Base-by-base conservation (phyloP, 64 coral and sea anemone genomes). In the Stylophora pistillata region DNA sequence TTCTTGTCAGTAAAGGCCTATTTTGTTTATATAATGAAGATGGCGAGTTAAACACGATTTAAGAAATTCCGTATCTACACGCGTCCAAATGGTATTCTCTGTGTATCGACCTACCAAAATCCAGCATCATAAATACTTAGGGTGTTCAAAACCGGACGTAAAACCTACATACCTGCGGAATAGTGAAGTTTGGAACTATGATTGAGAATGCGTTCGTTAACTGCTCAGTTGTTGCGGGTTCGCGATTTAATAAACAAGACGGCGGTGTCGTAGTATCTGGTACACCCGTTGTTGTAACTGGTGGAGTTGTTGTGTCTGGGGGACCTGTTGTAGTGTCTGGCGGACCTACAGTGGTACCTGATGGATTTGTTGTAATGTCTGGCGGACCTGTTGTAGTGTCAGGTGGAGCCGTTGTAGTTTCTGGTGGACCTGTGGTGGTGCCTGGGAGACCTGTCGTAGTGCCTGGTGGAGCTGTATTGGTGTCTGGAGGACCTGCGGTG, bases 81-180 rank as follows among this genome's bases (percentile, higher is more conserved):
- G n/a, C n/a, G n/a, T n/a, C n/a, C n/a, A n/a, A n/a, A n/a, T n/a
- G n/a, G n/a, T n/a, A n/a, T n/a, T n/a, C n/a, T n/a, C n/a, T n/a
- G n/a, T n/a, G n/a, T n/a, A n/a, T n/a, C n/a, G n/a, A n/a, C n/a
- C n/a, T n/a, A n/a, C n/a, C n/a, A n/a, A n/a, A n/a, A n/a, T n/a
- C n/a, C n/a, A n/a, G n/a, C n/a, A n/a, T n/a, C n/a, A n/a, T n/a
- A n/a, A n/a, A n/a, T n/a, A n/a, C n/a, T n/a, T n/a, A n/a, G n/a
- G n/a, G n/a, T n/a, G n/a, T n/a, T n/a, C n/a, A n/a, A n/a, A n/a
- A n/a, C n/a, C n/a, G n/a, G n/a, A n/a, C n/a, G n/a, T n/a, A 27
- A 14, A 58, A 10, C 15, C 6, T 58, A 81, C 78, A 81, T 34
- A 81, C 78, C 78, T 63, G 6, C 63, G 27, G 27, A 63, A 81